These are phyloP conservation scores for Musca vetustissima DNA, from an alignment of 1,140 invertebrate genomes.

Conservation along the genomic window DNA sequence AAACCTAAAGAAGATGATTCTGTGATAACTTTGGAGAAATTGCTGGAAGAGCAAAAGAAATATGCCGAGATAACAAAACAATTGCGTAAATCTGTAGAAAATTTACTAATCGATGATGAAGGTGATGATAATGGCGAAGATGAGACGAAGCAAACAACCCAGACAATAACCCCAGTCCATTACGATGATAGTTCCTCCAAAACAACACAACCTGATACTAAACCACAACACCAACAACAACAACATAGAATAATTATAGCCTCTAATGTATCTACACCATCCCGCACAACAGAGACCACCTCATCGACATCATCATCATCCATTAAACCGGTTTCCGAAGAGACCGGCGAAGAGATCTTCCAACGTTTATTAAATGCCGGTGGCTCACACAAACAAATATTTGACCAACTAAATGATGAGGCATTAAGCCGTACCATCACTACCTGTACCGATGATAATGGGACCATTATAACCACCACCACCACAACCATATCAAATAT, in stretches of 20 bases:
- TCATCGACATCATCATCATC: not conserved
- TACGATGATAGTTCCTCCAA: too few species aligned
- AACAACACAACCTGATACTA: not conserved
- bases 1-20: constrained; percentile 28
- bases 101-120: constrained; percentile 40
- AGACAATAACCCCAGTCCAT: too few species aligned
- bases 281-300: too few species aligned
- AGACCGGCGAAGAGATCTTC: constrained; percentile 46
- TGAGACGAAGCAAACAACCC: not conserved
- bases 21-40: constrained; percentile 33
- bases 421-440: constrained; percentile 50
- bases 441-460: constrained; percentile 39
- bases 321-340: not conserved
- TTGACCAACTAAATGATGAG: constrained; percentile 47
- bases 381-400: constrained; percentile 41
- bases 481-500: constrained; percentile 49
- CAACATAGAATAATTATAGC: not conserved
- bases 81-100: constrained; percentile 50
- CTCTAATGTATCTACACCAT: not conserved
- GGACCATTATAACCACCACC: constrained; percentile 47
- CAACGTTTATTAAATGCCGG: constrained; percentile 43
- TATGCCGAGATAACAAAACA: constrained; percentile 54
- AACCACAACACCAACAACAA: not conserved
- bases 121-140: not conserved
- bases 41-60: constrained; percentile 50